Percentiles rank a stretch among this genome's conserved stretches.
These are phyloP conservation scores for Micromys minutus DNA, from an alignment of 2,113 vertebrate species.

Conservation along the genomic window DNA sequence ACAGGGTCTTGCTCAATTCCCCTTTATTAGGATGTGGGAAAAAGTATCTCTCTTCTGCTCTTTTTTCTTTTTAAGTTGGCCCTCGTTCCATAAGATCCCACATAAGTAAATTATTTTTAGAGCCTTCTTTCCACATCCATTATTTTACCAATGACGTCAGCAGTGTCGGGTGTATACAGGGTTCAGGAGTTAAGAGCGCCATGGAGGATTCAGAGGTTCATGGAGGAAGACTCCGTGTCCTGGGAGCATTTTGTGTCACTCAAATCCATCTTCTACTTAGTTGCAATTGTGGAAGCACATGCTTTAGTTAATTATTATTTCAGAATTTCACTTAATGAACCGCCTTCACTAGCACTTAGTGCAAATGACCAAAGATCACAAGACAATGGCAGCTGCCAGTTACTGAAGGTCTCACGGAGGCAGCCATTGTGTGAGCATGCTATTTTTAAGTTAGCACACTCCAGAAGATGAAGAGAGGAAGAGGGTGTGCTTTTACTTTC, in stretches of 20 bases:
- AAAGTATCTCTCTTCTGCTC: background rate
- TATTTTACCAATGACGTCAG: too few relatives aligned
- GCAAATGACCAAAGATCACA: background rate
- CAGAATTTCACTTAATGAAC: background rate
- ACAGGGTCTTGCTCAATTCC: background rate
- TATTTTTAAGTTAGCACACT: background rate
- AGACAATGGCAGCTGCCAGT: background rate
- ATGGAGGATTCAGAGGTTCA: background rate
- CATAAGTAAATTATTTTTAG: background rate
- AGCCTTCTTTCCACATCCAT: background rate
- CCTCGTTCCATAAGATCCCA: background rate
- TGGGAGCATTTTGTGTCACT: background rate
- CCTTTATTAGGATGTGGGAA: background rate
- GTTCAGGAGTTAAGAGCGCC: accelerated
- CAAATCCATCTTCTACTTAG: background rate
- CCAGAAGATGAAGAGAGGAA: background rate
- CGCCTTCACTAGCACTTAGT: background rate
- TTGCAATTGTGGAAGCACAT: too few relatives aligned
- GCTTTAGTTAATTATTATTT: background rate
- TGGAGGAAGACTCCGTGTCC: background rate
- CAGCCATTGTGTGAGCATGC: accelerated
- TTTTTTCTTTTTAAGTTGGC: background rate
- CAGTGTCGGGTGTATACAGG: background rate
- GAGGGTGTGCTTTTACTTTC: too few relatives aligned
- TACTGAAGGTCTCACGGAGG: background rate